phyloP scores from a whole-genome alignment of 2,113 vertebrate genomes.

The Chaetops frenatus region DNA sequence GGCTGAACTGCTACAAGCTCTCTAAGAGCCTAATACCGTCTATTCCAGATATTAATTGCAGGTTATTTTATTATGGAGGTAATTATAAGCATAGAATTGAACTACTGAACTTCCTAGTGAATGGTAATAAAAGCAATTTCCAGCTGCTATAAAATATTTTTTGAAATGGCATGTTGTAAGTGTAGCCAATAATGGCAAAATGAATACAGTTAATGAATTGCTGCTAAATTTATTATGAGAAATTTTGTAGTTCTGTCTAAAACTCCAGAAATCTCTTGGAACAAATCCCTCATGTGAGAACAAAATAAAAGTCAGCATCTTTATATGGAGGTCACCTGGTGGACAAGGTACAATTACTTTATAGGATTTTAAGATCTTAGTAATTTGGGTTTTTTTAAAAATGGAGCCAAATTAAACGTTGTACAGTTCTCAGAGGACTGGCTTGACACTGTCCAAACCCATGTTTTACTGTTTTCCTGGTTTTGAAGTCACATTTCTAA shows the following conservation, averaged over 20 bases:
- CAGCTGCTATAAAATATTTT: not conserved
- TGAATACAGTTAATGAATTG: not conserved
- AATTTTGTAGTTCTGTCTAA: not conserved
- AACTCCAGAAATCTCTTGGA: not conserved
- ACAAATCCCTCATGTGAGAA: not conserved
- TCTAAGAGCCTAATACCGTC: not conserved
- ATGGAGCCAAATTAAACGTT: not conserved
- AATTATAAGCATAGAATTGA: not conserved
- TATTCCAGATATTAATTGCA: not conserved
- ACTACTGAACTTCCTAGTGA: not conserved
- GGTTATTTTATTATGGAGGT: not conserved
- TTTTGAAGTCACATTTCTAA: not conserved
- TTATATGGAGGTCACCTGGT: not conserved
- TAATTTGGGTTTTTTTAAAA: not conserved
- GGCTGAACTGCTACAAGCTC: not conserved
- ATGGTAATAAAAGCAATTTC: not conserved
- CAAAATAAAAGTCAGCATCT: not conserved
- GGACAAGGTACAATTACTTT: not conserved
- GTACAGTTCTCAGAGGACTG: not conserved
- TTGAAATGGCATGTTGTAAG: not conserved
- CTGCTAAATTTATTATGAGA: not conserved
- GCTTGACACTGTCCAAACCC: not conserved
- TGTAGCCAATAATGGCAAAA: not conserved
- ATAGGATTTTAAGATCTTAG: not conserved
- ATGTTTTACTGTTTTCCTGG: accelerated